These are phyloP conservation scores for Xestia rhomboidea DNA, from an alignment of 2,888 invertebrate species.

Conservation along the genomic window DNA sequence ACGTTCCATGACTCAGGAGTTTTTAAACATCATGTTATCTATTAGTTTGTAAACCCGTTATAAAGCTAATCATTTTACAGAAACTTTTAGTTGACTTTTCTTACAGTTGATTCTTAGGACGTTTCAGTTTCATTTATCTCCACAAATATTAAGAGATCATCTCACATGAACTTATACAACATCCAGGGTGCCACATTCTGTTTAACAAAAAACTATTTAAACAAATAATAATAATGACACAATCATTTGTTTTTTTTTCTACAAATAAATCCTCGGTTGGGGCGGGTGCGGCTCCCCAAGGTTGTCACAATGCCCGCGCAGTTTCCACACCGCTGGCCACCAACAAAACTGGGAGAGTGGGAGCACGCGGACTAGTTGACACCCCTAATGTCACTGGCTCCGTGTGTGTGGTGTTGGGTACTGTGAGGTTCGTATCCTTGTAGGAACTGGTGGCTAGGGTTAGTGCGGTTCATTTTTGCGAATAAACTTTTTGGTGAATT, in stretches of 20 bases:
- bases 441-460: conserved; percentile 68
- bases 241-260: conserved; percentile 64
- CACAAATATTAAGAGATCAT: neutral
- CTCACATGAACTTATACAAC: neutral
- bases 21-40: too few species aligned
- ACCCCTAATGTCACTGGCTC: conserved; percentile 82
- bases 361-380: conserved; percentile 77
- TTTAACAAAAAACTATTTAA: conserved; percentile 14
- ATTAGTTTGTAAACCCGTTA: too few species aligned
- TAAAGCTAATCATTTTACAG: too few species aligned
- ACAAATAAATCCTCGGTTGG: conserved; percentile 69
- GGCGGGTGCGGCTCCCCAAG: conserved; percentile 78
- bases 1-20: too few species aligned
- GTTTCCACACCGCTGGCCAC: conserved; percentile 83
- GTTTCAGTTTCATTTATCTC: too few species aligned
- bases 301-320: conserved; percentile 82
- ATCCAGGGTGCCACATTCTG: neutral
- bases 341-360: conserved; percentile 77
- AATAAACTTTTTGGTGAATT: neutral
- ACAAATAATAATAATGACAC: conserved; percentile 55
- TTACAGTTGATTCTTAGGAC: too few species aligned
- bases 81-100: too few species aligned
- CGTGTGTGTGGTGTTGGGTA: conserved; percentile 71
- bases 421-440: conserved; percentile 72
- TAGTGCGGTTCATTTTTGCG: conserved; percentile 37